phyloP scores from a whole-genome alignment of 1,140 invertebrate genomes.

The Aricia agestis region DNA sequence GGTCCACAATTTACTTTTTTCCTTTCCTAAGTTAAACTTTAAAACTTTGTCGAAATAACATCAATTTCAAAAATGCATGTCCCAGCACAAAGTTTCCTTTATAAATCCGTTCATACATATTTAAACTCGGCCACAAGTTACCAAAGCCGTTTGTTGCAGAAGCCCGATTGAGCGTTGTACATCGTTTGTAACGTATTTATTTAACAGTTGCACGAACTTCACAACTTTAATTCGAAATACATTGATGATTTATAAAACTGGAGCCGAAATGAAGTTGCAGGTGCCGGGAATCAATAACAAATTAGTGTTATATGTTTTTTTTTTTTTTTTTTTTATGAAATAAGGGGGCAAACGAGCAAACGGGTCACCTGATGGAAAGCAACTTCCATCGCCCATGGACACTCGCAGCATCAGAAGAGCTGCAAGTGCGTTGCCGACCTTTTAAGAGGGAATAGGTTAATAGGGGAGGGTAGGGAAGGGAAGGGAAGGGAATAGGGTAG shows the following conservation, averaged over 20 bases:
- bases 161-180: background rate
- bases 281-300: too few relatives aligned
- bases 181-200: slow-evolving; percentile 9
- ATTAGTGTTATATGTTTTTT: too few relatives aligned
- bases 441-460: too few relatives aligned
- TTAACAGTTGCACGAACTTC: background rate
- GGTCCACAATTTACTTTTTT: too few relatives aligned
- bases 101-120: slow-evolving; percentile 9
- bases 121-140: slow-evolving; percentile 5
- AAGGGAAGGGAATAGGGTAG: too few relatives aligned
- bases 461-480: too few relatives aligned
- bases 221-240: background rate
- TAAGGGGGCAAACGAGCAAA: too few relatives aligned
- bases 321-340: too few relatives aligned
- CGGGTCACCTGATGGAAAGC: too few relatives aligned
- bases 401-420: too few relatives aligned
- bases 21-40: background rate
- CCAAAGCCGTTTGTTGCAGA: background rate
- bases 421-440: too few relatives aligned
- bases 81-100: background rate
- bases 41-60: background rate
- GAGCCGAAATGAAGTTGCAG: background rate
- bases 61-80: slow-evolving; percentile 3
- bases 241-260: background rate
- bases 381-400: too few relatives aligned